Percentiles rank a stretch among this genome's conserved stretches.
Conservation (phyloP, 2,888 invertebrate genomes). For the Apotomis turbidana region DNA sequence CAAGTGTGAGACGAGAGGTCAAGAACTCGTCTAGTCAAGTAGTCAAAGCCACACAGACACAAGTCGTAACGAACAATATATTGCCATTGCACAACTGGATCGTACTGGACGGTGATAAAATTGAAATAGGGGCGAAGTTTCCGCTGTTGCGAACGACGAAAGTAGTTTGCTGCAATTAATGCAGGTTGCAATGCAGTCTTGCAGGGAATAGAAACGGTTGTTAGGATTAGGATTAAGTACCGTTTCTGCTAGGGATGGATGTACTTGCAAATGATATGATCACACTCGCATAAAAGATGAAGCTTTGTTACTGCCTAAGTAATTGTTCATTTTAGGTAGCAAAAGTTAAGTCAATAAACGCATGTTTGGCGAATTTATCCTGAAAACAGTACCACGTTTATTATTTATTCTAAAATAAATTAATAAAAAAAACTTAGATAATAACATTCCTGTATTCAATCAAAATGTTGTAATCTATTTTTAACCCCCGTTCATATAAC, state of each 20-base stretch:
- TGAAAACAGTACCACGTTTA: too few relatives aligned
- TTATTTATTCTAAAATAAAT: too few relatives aligned
- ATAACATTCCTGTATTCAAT: too few relatives aligned
- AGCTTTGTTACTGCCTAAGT: too few relatives aligned
- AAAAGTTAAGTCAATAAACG: too few relatives aligned
- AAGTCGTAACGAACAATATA: background rate
- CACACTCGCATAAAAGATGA: too few relatives aligned
- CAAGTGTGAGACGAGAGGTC: conserved; percentile 21
- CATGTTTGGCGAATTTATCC: too few relatives aligned
- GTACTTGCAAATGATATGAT: background rate
- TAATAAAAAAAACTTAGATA: too few relatives aligned
- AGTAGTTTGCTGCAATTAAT: conserved; percentile 30
- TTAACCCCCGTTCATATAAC: too few relatives aligned
- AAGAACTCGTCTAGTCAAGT: conserved; percentile 20
- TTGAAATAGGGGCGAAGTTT: background rate
- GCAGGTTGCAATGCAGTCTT: conserved; percentile 28
- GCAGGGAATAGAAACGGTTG: conserved; percentile 7
- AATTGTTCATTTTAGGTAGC: too few relatives aligned
- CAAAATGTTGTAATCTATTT: too few relatives aligned
- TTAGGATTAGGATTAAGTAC: conserved; percentile 4
- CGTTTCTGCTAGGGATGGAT: conserved; percentile 1
- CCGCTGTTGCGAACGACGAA: conserved; percentile 15
- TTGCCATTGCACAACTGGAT: conserved; percentile 11
- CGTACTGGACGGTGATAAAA: conserved; percentile 11
- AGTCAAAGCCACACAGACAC: conserved; percentile 40